Conservation (phyloP, 2,888 invertebrate genomes). For the Drosophila incognita region DNA sequence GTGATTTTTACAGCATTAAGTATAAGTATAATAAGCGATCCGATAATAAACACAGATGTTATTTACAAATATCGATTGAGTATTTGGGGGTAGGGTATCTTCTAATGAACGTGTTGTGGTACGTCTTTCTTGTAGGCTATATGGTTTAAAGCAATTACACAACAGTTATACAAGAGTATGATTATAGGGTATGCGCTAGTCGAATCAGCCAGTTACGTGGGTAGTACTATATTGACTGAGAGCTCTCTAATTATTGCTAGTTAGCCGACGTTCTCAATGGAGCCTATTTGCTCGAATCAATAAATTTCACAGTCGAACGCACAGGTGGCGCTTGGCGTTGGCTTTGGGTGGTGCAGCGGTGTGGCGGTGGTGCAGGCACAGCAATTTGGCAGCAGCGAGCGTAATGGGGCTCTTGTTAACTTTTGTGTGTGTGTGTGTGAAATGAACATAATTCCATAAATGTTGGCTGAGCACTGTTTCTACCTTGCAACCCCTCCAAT, state of each 20-base stretch:
- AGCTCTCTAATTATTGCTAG: constrained; percentile 64
- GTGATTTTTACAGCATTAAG: neutral
- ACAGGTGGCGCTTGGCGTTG: constrained; percentile 62
- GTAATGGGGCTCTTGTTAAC: constrained; percentile 55
- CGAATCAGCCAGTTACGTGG: neutral
- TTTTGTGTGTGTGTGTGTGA: constrained; percentile 20
- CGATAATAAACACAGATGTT: neutral
- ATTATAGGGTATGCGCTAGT: constrained; percentile 17
- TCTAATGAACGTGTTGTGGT: neutral
- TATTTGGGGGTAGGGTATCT: neutral
- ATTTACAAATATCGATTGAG: neutral
- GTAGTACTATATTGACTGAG: constrained; percentile 12
- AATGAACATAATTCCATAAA: constrained; percentile 64
- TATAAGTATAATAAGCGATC: neutral
- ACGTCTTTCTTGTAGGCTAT: neutral
- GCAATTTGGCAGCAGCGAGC: constrained; percentile 56
- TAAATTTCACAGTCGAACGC: constrained; percentile 76
- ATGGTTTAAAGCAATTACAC: neutral
- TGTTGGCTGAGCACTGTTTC: constrained; percentile 42
- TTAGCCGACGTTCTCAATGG: constrained; percentile 34
- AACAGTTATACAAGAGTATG: neutral
- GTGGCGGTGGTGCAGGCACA: constrained; percentile 13
- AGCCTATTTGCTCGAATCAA: constrained; percentile 75
- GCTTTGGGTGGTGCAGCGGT: neutral
- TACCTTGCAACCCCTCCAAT: neutral